These are phyloP conservation scores for Cheilosia variabilis DNA, from an alignment of 2,888 invertebrate genomes.

Conservation along the genomic window DNA sequence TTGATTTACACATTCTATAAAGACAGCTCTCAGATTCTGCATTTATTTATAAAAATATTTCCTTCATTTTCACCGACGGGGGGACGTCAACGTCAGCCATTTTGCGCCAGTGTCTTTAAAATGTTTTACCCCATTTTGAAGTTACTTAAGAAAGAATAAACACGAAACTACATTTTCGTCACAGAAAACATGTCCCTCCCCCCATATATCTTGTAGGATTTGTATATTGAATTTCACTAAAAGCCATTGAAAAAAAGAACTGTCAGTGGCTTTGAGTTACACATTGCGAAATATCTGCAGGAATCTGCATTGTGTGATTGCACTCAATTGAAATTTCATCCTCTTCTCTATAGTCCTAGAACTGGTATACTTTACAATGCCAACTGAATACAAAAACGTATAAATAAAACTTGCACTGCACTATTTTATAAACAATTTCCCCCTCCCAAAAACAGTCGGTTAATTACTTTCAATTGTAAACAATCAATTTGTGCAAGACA, in stretches of 20 bases:
- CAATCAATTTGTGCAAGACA: conserved; percentile 23
- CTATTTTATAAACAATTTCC: background rate
- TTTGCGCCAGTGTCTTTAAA: conserved; percentile 12
- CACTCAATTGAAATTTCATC: conserved; percentile 1
- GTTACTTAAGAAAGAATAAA: conserved; percentile 5
- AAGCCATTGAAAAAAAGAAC: conserved; percentile 9
- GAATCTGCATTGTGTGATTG: conserved; percentile 17
- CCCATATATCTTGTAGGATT: conserved; percentile 1
- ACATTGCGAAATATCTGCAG: conserved; percentile 18
- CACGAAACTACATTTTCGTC: conserved; percentile 11
- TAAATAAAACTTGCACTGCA: background rate
- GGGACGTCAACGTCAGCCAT: conserved; percentile 15
- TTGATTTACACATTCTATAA: conserved; percentile 25
- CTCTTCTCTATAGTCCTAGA: background rate
- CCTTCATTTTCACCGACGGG: background rate
- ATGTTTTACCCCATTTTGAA: conserved; percentile 47
- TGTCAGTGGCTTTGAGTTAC: conserved; percentile 20
- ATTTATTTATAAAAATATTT: conserved; percentile 27
- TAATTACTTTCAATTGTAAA: conserved; percentile 39
- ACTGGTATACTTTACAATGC: conserved; percentile 3
- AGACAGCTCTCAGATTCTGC: conserved; percentile 27
- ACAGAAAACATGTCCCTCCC: conserved; percentile 1
- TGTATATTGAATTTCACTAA: conserved; percentile 39
- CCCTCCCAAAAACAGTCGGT: background rate
- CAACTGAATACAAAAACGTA: background rate